Evolutionary conservation across 2,797 vertebrate genomes (phyloP).

Genomic region (Crenuchus spilurus): DNA sequence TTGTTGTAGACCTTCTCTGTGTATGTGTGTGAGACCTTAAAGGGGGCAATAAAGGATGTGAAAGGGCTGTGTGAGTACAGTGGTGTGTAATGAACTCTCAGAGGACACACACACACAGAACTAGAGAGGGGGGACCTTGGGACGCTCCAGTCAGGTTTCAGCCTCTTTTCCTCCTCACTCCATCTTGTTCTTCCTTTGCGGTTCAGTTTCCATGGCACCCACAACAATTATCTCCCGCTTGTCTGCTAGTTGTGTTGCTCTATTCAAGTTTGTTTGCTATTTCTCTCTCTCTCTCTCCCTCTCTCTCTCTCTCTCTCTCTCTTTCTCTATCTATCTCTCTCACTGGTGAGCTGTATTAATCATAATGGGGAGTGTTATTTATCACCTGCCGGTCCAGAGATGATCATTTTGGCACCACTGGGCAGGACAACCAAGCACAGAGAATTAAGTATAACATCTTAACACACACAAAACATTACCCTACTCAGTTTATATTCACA

Average conservation of each 20-base stretch:
- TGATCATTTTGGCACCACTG: conserved; percentile 85
- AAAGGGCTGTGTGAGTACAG: conserved; percentile 22
- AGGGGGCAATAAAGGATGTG: conserved; percentile 33
- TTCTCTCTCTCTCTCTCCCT: not conserved
- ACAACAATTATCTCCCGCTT: conserved; percentile 88
- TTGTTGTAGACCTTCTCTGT: too few species aligned
- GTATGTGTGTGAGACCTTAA: conserved; percentile 28
- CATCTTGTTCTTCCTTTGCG: conserved; percentile 70
- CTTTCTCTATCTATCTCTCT: not conserved
- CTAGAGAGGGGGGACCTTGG: conserved; percentile 32
- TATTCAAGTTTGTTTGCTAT: conserved; percentile 71
- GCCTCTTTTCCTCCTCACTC: conserved; percentile 39
- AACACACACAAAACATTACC: conserved; percentile 11
- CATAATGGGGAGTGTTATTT: conserved; percentile 87
- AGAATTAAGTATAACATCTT: conserved; percentile 60
- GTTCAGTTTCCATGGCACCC: conserved; percentile 78
- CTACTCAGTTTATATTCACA: not conserved
- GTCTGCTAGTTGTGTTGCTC: conserved; percentile 75
- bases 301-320: conserved; percentile 2
- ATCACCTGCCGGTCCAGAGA: conserved; percentile 88
- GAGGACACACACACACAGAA: conserved; percentile 23
- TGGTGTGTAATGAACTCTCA: conserved; percentile 43
- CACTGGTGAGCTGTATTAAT: conserved; percentile 82
- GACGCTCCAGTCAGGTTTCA: conserved; percentile 51
- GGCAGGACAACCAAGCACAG: conserved; percentile 64